phyloP scores from a whole-genome alignment of 2,888 invertebrate genomes.

The Psylliodes chrysocephalus region DNA sequence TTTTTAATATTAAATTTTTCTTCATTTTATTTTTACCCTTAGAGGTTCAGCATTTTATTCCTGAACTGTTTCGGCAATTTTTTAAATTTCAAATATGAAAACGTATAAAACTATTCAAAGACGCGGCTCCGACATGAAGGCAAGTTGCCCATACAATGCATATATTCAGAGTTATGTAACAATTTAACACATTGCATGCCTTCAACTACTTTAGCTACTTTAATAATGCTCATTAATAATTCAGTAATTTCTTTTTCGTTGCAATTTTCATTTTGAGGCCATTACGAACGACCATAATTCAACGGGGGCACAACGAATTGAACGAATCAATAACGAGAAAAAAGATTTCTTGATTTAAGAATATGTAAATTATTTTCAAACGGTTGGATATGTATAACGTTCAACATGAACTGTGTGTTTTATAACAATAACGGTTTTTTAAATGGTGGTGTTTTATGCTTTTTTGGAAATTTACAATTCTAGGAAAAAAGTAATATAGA shows the following conservation, averaged over 20 bases:
- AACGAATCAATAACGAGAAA: conserved; percentile 23
- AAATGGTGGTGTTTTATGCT: too few relatives aligned
- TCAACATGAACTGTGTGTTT: too few relatives aligned
- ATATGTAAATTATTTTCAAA: conserved; percentile 1
- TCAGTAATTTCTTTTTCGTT: conserved; percentile 48
- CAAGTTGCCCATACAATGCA: conserved; percentile 12
- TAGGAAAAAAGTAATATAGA: too few relatives aligned
- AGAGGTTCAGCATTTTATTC: too few relatives aligned
- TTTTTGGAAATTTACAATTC: too few relatives aligned
- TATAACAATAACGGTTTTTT: too few relatives aligned
- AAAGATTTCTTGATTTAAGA: conserved; percentile 4
- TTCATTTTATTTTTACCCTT: too few relatives aligned
- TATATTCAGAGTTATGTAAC: conserved; percentile 44
- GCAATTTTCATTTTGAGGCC: conserved; percentile 44
- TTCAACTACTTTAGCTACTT: conserved; percentile 40
- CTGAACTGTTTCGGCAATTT: too few relatives aligned
- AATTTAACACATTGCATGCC: conserved; percentile 44
- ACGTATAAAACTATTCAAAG: too few relatives aligned
- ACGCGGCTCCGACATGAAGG: neutral
- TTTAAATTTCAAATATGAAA: too few relatives aligned
- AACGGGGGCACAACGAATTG: conserved; percentile 29
- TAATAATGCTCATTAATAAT: conserved; percentile 49
- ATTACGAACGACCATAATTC: conserved; percentile 44
- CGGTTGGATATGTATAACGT: neutral
- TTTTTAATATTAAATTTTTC: too few relatives aligned